These are phyloP conservation scores for Lethrus apterus DNA, from an alignment of 1,140 invertebrate genomes.

Conservation along the genomic window DNA sequence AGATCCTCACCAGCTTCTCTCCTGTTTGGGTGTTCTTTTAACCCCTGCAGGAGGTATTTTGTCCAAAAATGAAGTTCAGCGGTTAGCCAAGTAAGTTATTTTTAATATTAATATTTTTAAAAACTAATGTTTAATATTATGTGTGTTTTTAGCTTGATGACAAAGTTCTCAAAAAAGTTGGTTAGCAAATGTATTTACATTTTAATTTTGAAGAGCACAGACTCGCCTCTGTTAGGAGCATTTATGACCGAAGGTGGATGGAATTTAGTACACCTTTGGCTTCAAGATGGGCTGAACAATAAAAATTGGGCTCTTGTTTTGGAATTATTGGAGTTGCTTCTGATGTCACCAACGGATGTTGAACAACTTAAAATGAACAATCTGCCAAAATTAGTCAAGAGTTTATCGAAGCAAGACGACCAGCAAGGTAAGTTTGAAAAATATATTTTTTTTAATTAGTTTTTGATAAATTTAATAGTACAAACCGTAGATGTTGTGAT, in stretches of 20 bases:
- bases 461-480: background rate
- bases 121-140: constrained; percentile 16
- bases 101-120: constrained; percentile 16
- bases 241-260: constrained; percentile 88
- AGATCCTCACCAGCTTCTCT: constrained; percentile 79
- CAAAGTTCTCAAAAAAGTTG: constrained; percentile 89
- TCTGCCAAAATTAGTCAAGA: constrained; percentile 85
- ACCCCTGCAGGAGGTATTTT: constrained; percentile 78
- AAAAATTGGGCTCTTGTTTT: constrained; percentile 80
- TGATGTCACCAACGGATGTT: constrained; percentile 81
- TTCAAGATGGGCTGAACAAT: constrained; percentile 72
- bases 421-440: constrained; percentile 63
- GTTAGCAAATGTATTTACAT: constrained; percentile 94
- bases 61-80: constrained; percentile 74
- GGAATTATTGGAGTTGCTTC: constrained; percentile 76
- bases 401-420: constrained; percentile 72
- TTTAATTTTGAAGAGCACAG: constrained; percentile 85
- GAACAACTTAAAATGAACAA: constrained; percentile 84
- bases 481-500: background rate
- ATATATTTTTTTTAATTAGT: constrained; percentile 8
- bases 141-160: constrained; percentile 77
- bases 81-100: constrained; percentile 60
- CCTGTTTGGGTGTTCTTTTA: constrained; percentile 76
- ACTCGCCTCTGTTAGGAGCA: constrained; percentile 71
- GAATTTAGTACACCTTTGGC: constrained; percentile 80